These are phyloP conservation scores for Pitangus sulphuratus DNA, from an alignment of 2,797 vertebrate species.

Conservation along the genomic window DNA sequence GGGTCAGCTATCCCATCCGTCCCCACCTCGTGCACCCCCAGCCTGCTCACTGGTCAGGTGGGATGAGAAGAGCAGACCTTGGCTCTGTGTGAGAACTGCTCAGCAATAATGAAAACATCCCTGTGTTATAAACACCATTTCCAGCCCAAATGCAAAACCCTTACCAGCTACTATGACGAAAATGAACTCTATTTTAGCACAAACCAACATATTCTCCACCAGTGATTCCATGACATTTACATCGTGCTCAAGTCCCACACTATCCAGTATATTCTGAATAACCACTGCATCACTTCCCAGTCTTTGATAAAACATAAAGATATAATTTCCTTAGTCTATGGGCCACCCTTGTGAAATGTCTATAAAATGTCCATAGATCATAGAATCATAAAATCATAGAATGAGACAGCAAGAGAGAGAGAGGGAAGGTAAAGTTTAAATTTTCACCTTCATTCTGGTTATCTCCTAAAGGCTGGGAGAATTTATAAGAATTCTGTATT, in stretches of 20 bases:
- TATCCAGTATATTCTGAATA: neutral
- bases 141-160: neutral
- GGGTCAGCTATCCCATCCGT: neutral
- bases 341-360: neutral
- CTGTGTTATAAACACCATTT: neutral
- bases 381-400: neutral
- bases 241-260: too few relatives aligned
- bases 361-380: neutral
- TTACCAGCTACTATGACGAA: neutral
- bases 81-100: neutral
- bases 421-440: neutral
- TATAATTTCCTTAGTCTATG: neutral
- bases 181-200: neutral
- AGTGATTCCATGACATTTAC: rapidly evolving
- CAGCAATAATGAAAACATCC: neutral
- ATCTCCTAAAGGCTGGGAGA: neutral
- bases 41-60: rapidly evolving
- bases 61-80: neutral
- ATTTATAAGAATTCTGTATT: neutral
- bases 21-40: neutral
- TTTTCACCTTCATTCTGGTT: neutral
- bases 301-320: neutral
- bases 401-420: neutral
- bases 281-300: neutral
- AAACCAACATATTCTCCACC: neutral